Evolutionary conservation across 2,113 vertebrate genomes (phyloP), one percentile per base, ranked within the genome.

Genomic region (Benitochromis conjunctus): DNA sequence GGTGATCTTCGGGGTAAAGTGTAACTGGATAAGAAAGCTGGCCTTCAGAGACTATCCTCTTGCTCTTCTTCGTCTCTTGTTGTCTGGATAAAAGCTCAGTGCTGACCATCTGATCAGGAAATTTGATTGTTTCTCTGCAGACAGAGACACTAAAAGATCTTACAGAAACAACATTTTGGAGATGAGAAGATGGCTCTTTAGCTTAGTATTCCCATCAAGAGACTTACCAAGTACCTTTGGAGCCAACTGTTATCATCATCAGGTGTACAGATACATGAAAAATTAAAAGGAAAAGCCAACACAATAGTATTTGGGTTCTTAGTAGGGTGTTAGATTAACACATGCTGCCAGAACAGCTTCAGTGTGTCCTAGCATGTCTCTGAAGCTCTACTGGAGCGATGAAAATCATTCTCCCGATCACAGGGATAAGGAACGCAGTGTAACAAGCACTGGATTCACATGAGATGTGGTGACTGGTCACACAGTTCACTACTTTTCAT

Each of bases 21-120:
- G 94, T 93, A 95, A 96, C 93, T 71, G 83, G 92, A 95, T 93
- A 91, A 91, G 89, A 82, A 62, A 19, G 24, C 55, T 64, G 82
- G 83, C 80, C 85, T 89, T 80, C 14, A 26, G 89, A 92, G 90
- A 89, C 19, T 38, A 80, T 89, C 83, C 41, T 5, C 85, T 92
- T 76, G 79, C 89, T 90, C 69, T 9, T 51, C 79, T 77, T 80
- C 26, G 71, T 83, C 91, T 90, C 79, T 80, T 60, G 80, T 11
- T 13, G 48, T 85, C 57, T 55, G 53, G 11, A 43, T 60, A 56
- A 88, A 77, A 66, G 79, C 83, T 84, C 46, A 38, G 48, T 56
- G 18, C 69, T 46, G 53, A 54, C 3, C 55, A 18, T 36, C 66
- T 53, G 4, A 76, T 56, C 24, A 21, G 46, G 53, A 80, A 64